Conservation (phyloP, 2,888 invertebrate genomes). For the Hypena proboscidalis region DNA sequence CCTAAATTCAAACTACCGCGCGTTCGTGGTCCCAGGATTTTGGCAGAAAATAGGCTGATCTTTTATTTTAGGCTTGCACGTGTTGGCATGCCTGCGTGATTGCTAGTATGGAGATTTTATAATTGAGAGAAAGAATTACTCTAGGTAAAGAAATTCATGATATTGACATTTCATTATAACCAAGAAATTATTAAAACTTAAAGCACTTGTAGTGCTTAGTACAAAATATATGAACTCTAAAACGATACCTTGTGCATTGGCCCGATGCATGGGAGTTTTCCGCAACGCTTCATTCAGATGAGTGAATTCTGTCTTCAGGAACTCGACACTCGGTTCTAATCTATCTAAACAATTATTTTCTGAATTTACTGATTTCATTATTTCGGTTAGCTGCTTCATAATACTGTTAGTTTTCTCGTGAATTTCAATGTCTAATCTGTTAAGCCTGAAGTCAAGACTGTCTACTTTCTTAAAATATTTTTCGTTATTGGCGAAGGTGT, state of each 20-base stretch:
- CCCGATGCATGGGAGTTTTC: slow-evolving; percentile 33
- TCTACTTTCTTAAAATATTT: slow-evolving; percentile 79
- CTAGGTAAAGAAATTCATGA: no score
- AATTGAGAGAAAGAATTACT: no score
- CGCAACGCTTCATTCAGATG: slow-evolving; percentile 60
- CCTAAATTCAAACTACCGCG: no score
- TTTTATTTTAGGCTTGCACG: no score
- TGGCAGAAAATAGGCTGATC: no score
- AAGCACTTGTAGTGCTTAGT: no score
- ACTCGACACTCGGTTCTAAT: slow-evolving; percentile 50
- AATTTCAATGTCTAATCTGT: slow-evolving; percentile 74
- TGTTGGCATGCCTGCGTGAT: no score
- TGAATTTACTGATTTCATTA: slow-evolving; percentile 48
- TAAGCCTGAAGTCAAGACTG: slow-evolving; percentile 73
- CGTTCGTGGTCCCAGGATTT: no score
- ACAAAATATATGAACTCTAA: no score
- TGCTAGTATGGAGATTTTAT: no score
- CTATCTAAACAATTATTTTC: slow-evolving; percentile 50
- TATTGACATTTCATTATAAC: no score
- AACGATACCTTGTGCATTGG: slow-evolving; percentile 25
- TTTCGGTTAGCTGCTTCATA: slow-evolving; percentile 62
- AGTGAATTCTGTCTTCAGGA: slow-evolving; percentile 56
- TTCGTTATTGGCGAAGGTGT: slow-evolving; percentile 73
- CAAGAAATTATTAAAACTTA: no score
- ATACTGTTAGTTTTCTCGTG: slow-evolving; percentile 76